Base-by-base conservation (phyloP, 2,888 invertebrate genomes). In the Linyphia triangularis region DNA sequence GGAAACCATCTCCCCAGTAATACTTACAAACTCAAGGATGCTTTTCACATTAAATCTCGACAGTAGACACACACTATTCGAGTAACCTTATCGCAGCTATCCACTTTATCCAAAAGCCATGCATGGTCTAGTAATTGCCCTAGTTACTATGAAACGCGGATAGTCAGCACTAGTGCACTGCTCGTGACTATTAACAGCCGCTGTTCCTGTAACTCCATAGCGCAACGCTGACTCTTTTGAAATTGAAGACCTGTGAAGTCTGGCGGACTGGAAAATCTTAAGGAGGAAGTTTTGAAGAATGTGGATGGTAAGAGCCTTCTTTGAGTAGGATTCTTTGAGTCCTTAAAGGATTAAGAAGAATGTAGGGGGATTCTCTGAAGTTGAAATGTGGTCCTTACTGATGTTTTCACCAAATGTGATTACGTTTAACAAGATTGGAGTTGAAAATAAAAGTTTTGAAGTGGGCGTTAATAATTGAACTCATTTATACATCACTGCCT, bases 221-320 rank as follows among this genome's bases (percentile, higher is more conserved):
- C 51, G 67, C 67, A 5, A 51, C 51, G 70, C 37, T 70, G 79
- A 51, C 67, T 61, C 78, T 85, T 51, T 78, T 16, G 61, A 78
- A 85, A 77, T 70, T 69, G 77, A 65, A 61, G 43, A 78, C 69
- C 77, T 85, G 78, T 78, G 51, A 78, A 78, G 43, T 19, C 59
- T 40, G 19, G 28, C 59, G 85, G 43, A 4, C 59, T 69, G 61
- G 67, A 65, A 67, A 77, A 77, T 61, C 40, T 57, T 77, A 19
- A 61, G 70, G 28, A 24, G 57, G 22, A 70, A 85, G 85, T 78
- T 78, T 82, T 69, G 78, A 85, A 85, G 85, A 85, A 85, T 85
- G 67, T 43, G 22, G 33, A 51, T 9, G 13, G 51, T 40, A 13
- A 51, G 13, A 51, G 13, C n/a, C n/a, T n/a, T 5, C 51, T 16